phyloP scores from a whole-genome alignment of 1,140 invertebrate genomes.

The Parapsyche elsis region DNA sequence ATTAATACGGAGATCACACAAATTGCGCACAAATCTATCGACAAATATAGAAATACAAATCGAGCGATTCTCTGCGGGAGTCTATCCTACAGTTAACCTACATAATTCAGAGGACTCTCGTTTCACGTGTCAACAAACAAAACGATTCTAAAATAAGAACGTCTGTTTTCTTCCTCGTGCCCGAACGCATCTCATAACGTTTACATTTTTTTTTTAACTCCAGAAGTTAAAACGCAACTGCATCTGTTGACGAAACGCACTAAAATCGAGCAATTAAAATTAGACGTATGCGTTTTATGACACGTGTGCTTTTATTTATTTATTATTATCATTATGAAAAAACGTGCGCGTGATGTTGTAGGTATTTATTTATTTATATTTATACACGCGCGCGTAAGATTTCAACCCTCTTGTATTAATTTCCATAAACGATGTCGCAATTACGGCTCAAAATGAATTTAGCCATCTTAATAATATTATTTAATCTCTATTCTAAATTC shows the following conservation, averaged over 20 bases:
- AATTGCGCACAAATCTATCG: background rate
- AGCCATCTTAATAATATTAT: conserved; percentile 47
- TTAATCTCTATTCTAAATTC: conserved; percentile 53
- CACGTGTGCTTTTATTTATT: conserved; percentile 37
- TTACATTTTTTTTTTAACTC: conserved; percentile 19
- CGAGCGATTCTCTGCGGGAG: conserved; percentile 34
- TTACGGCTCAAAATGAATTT: conserved; percentile 50
- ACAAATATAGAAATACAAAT: background rate
- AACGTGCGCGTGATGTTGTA: no score
- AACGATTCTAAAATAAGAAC: conserved; percentile 29
- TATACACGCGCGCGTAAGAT: background rate
- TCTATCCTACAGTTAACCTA: conserved; percentile 35
- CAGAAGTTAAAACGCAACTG: conserved; percentile 31
- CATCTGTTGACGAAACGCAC: conserved; percentile 48
- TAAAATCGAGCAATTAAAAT: conserved; percentile 48
- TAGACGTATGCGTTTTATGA: conserved; percentile 46
- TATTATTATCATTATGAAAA: no score
- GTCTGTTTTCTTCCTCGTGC: conserved; percentile 43
- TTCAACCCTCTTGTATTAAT: conserved; percentile 28
- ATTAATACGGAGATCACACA: no score
- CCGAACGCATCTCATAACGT: conserved; percentile 18
- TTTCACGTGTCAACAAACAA: conserved; percentile 19
- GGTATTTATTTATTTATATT: no score
- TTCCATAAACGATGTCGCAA: conserved; percentile 37
- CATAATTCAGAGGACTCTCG: conserved; percentile 19